phyloP scores from a whole-genome alignment of 2,113 vertebrate species.

The Hiodon tergisus region DNA sequence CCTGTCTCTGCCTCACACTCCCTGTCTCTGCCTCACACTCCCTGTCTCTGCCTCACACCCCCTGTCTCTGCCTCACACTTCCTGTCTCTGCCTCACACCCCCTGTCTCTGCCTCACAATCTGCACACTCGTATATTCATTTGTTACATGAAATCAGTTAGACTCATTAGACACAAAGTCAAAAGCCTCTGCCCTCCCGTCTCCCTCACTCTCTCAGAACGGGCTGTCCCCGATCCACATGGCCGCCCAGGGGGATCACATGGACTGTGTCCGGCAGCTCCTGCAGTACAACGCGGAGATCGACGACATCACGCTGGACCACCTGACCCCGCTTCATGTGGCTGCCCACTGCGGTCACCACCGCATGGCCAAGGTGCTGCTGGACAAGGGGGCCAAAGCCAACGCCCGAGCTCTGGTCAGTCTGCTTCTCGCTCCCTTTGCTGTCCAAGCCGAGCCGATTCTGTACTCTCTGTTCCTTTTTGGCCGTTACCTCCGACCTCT shows the following conservation, averaged over 20 bases:
- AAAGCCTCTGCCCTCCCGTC: not conserved
- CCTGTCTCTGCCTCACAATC: not conserved
- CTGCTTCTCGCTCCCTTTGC: not conserved
- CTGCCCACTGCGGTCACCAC: constrained; percentile 92
- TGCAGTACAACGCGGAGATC: constrained; percentile 87
- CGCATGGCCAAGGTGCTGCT: constrained; percentile 89
- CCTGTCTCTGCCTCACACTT: not conserved
- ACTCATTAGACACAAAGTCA: no score
- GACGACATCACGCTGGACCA: constrained; percentile 96
- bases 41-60: no score
- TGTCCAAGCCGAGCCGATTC: not conserved
- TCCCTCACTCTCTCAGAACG: constrained; percentile 64
- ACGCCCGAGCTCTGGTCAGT: constrained; percentile 85
- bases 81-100: not conserved
- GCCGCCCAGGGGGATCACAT: constrained; percentile 95
- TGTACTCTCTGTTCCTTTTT: not conserved
- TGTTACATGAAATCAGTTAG: no score
- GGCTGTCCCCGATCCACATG: constrained; percentile 96
- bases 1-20: no score
- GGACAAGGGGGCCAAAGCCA: constrained; percentile 94
- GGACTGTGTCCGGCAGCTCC: constrained; percentile 86
- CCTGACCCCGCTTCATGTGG: constrained; percentile 91
- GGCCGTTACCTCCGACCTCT: not conserved
- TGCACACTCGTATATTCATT: no score
- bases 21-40: not conserved